Conservation (phyloP, 2,888 invertebrate genomes). For the Plebejus melissa region DNA sequence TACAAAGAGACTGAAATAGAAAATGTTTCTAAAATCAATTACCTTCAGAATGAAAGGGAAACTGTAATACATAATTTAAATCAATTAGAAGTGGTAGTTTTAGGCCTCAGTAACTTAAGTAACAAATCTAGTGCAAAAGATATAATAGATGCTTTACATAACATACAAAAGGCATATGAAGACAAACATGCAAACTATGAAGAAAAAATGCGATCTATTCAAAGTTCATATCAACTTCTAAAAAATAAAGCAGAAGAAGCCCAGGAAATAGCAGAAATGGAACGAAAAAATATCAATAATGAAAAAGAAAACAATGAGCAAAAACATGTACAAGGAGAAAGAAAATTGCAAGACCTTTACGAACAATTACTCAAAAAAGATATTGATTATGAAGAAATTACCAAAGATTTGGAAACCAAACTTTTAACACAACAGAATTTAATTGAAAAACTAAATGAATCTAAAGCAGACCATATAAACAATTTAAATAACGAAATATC, state of each 20-base stretch:
- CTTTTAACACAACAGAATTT: conserved; percentile 60
- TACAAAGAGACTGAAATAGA: conserved; percentile 48
- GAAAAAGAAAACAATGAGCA: conserved; percentile 64
- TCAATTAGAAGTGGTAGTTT: conserved; percentile 55
- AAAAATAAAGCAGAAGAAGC: conserved; percentile 66
- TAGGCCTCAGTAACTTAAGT: conserved; percentile 56
- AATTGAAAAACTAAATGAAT: conserved; percentile 54
- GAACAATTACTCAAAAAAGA: conserved; percentile 53
- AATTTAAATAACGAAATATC: conserved; percentile 57
- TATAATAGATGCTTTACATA: conserved; percentile 52
- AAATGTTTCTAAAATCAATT: conserved; percentile 47
- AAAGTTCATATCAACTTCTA: conserved; percentile 62
- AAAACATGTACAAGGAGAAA: conserved; percentile 53
- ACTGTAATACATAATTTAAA: conserved; percentile 56
- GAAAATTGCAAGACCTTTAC: conserved; percentile 50
- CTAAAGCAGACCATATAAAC: conserved; percentile 49
- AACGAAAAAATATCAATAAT: conserved; percentile 59
- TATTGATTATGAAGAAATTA: conserved; percentile 47
- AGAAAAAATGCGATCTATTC: conserved; percentile 55
- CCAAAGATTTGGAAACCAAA: conserved; percentile 58
- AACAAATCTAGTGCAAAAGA: conserved; percentile 49
- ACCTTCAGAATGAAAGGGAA: conserved; percentile 55
- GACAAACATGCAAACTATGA: conserved; percentile 49
- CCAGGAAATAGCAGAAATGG: conserved; percentile 60
- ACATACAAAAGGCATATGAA: conserved; percentile 52